Evolutionary conservation across 1,140 invertebrate species (phyloP), one percentile per base, ranked within the genome.

Genomic region (Sipha flava): DNA sequence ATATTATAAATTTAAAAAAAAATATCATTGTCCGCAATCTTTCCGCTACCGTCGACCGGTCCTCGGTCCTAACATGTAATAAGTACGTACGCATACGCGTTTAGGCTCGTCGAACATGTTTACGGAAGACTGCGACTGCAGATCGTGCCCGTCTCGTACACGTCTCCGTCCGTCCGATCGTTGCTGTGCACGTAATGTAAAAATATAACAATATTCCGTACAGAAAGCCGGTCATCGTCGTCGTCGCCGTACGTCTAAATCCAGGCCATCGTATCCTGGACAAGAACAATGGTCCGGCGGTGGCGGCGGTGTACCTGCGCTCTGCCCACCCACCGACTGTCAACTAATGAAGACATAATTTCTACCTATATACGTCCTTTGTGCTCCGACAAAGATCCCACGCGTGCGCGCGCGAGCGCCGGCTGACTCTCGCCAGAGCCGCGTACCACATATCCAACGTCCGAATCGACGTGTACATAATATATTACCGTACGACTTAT

Each of bases 341-440:
- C 73, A 77, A 77, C 73, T 77, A 77, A 77, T 77, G 73, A 77
- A 77, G 73, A 77, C 73, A 77, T 77, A 77, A 77, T 77, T 77
- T 77, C 52, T 77, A 23, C 52, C 40, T 59, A 40, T 29, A 47
- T 29, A 68, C 54, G 64, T 77, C 52, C 73, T 77, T 77, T 77
- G 73, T 77, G 47, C 52, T 37, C 52, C 34, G 73, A 59, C 52
- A 77, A 16, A 77, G 73, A 73, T 73, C 47, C 70, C 70, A 73
- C 47, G 47, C 70, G 66, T 45, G 43, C 26, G 9, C 43, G n/a
- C 47, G 47, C 70, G 66, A 23, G 43, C 26, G 9, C 43, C n/a
- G n/a, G n/a, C 18, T 16, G 18, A 62, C 47, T 49, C 2, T 49
- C 10, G 4, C 4, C 37, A 40, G 37, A 10, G 4, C 4, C 37